Percentiles rank a stretch among this genome's conserved stretches.
Conservation (phyloP, 2,888 invertebrate species). For the Epistrophella euchroma region DNA sequence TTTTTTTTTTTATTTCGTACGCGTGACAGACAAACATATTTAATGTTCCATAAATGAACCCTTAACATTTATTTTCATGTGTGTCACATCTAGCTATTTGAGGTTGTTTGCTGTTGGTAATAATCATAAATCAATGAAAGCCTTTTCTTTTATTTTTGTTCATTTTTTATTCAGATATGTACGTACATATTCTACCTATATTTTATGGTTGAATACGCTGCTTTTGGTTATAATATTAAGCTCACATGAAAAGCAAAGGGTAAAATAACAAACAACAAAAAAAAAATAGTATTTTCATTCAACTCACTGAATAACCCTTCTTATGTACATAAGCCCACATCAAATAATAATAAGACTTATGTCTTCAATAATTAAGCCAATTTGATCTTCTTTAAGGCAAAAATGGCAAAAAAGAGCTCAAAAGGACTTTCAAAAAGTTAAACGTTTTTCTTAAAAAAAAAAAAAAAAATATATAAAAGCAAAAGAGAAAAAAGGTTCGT, state of each 20-base stretch:
- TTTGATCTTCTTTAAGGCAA: constrained; percentile 13
- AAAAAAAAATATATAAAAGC: not conserved
- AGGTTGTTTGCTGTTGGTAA: not conserved
- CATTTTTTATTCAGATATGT: no score
- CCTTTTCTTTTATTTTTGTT: constrained; percentile 7
- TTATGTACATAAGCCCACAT: not conserved
- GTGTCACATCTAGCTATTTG: not conserved
- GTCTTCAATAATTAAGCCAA: constrained; percentile 40
- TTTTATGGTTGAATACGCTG: constrained; percentile 23
- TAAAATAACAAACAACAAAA: not conserved
- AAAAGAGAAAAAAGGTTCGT: constrained; percentile 3
- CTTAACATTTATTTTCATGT: constrained; percentile 28
- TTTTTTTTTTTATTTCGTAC: not conserved
- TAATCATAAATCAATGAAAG: constrained; percentile 44
- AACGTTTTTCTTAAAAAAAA: not conserved
- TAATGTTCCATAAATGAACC: constrained; percentile 10
- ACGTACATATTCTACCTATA: not conserved
- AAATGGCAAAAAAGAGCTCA: constrained; percentile 11
- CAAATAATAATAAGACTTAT: constrained; percentile 14
- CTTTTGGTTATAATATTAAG: constrained; percentile 16
- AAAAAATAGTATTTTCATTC: constrained; percentile 1
- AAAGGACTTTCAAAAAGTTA: constrained; percentile 6
- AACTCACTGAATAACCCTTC: not conserved
- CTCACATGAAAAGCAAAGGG: constrained; percentile 22
- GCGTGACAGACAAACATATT: constrained; percentile 24